Evolutionary conservation across 2,113 vertebrate genomes (phyloP).

Genomic region (Caretta caretta): DNA sequence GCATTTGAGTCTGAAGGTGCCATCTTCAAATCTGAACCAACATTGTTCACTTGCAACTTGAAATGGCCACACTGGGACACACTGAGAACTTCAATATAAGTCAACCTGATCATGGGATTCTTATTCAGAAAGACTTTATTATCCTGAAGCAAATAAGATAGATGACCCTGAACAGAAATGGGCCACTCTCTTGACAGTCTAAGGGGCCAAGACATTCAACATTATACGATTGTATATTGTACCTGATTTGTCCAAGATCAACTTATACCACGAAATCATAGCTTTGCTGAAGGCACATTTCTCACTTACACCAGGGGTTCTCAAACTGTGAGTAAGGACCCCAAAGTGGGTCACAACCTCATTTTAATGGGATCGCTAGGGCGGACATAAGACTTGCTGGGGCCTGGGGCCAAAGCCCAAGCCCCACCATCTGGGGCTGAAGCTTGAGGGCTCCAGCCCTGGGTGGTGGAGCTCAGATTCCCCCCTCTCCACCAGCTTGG

Average conservation of each 20-base stretch:
- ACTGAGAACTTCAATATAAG: not conserved
- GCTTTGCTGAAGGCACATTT: constrained; percentile 17
- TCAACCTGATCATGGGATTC: not conserved
- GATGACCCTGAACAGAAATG: constrained; percentile 28
- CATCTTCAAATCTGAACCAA: not conserved
- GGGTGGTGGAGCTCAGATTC: too few relatives aligned
- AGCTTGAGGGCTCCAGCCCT: too few relatives aligned
- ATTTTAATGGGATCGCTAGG: too few relatives aligned
- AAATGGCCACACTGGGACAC: constrained; percentile 8
- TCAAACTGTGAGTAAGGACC: too few relatives aligned
- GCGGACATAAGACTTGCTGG: too few relatives aligned
- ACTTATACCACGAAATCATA: not conserved
- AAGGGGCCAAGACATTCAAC: not conserved
- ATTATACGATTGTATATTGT: not conserved
- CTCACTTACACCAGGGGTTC: not conserved
- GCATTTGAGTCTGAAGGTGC: not conserved
- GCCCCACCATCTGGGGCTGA: too few relatives aligned
- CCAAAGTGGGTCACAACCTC: too few relatives aligned
- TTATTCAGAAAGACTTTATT: not conserved
- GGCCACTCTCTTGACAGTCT: constrained; percentile 27
- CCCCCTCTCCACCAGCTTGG: too few relatives aligned
- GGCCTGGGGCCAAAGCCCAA: too few relatives aligned
- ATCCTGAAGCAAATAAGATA: constrained; percentile 30
- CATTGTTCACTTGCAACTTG: not conserved
- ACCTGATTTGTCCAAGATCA: not conserved